Evolutionary conservation across 1,140 invertebrate genomes (phyloP).

Genomic region (Harlomillsia oculata): DNA sequence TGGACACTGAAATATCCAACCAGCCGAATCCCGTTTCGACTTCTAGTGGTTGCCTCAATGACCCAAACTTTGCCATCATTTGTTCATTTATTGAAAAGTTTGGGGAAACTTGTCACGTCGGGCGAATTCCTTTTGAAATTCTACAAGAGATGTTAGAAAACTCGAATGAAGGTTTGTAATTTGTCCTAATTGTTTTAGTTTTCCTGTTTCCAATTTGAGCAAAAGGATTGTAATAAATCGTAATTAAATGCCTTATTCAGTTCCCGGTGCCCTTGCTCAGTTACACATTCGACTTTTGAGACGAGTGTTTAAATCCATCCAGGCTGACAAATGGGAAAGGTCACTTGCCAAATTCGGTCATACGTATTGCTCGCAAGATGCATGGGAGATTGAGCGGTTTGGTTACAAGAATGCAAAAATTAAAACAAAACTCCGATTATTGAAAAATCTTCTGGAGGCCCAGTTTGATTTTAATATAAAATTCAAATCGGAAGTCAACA

Average conservation of each 20-base stretch:
- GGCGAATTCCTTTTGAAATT: conserved; percentile 62
- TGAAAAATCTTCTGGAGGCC: conserved; percentile 83
- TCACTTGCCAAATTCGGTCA: conserved; percentile 83
- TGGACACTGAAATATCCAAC: too few relatives aligned
- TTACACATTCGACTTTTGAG: conserved; percentile 80
- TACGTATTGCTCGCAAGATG: conserved; percentile 77
- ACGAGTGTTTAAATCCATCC: conserved; percentile 71
- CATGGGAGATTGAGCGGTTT: conserved; percentile 91
- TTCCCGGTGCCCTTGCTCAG: conserved; percentile 65
- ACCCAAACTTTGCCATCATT: conserved; percentile 91
- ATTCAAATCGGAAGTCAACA: conserved; percentile 86
- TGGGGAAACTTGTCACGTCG: conserved; percentile 64
- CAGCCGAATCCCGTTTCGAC: not conserved
- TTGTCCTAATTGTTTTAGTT: too few relatives aligned
- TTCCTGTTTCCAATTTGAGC: too few relatives aligned
- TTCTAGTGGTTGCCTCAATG: conserved; percentile 58
- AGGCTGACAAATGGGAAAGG: conserved; percentile 81
- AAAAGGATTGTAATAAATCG: too few relatives aligned
- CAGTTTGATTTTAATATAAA: conserved; percentile 91
- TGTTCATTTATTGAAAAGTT: conserved; percentile 87
- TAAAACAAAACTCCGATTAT: conserved; percentile 72
- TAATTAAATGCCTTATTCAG: conserved; percentile 50
- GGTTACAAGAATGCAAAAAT: conserved; percentile 86
- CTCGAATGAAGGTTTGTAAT: conserved; percentile 64
- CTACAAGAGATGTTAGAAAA: conserved; percentile 81